Evolutionary conservation across 2,797 vertebrate genomes (phyloP).

Genomic region (Brotula barbata): DNA sequence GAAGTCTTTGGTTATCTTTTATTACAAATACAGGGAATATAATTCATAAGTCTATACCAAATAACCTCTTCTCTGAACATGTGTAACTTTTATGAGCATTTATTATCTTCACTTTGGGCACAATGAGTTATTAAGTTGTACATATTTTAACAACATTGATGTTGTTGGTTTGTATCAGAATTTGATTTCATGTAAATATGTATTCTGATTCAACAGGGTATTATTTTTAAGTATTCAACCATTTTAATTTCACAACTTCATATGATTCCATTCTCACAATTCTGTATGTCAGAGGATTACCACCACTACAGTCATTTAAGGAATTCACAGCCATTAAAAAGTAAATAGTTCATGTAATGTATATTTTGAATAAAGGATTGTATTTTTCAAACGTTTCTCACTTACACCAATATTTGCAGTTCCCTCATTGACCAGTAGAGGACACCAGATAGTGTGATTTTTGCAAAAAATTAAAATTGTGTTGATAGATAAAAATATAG

Average conservation of each 20-base stretch:
- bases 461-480: no score
- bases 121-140: conserved; percentile 59
- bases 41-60: conserved; percentile 31
- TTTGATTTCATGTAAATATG: conserved; percentile 60
- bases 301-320: conserved; percentile 37
- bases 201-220: conserved; percentile 23
- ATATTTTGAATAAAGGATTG: conserved; percentile 67
- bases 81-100: conserved; percentile 50
- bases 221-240: conserved; percentile 48
- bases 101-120: conserved; percentile 41
- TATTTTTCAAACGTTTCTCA: conserved; percentile 61
- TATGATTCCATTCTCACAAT: conserved; percentile 35
- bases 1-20: background rate
- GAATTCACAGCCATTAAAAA: conserved; percentile 32
- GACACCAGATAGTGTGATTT: conserved; percentile 48
- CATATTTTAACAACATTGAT: conserved; percentile 47
- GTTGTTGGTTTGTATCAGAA: conserved; percentile 24
- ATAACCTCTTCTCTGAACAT: conserved; percentile 28
- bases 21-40: conserved; percentile 23
- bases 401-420: conserved; percentile 8
- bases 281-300: conserved; percentile 30
- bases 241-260: conserved; percentile 37
- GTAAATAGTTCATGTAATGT: conserved; percentile 41
- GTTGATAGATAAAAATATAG: no score
- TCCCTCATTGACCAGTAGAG: conserved; percentile 51